Conservation (phyloP, 2,797 vertebrate genomes). For the Syngnathus rostellatus region DNA sequence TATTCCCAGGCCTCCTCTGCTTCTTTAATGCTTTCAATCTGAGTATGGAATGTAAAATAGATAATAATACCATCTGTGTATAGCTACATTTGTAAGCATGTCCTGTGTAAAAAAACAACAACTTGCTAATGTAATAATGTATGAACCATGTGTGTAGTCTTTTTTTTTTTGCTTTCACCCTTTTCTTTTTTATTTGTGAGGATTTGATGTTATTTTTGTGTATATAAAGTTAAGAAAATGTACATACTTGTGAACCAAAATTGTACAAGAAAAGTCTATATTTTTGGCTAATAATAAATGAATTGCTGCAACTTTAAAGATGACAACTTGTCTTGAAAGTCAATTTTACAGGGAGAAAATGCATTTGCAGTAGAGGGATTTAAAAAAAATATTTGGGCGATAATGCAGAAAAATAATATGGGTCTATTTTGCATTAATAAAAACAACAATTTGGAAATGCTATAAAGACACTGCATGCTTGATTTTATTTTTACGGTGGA, state of each 20-base stretch:
- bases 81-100: conserved; percentile 95
- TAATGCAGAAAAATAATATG: conserved; percentile 61
- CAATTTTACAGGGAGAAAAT: conserved; percentile 57
- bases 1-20: conserved; percentile 13
- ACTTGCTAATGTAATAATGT: conserved; percentile 81
- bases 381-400: conserved; percentile 64
- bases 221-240: conserved; percentile 96
- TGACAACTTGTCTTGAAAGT: conserved; percentile 20
- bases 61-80: conserved; percentile 80
- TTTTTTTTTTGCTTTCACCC: conserved; percentile 71
- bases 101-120: conserved; percentile 79
- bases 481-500: conserved; percentile 39
- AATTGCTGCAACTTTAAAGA: conserved; percentile 90
- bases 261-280: conserved; percentile 99
- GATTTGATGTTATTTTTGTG: conserved; percentile 80
- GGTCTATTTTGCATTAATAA: conserved; percentile 65
- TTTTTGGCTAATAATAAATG: conserved; percentile 99
- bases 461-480: conserved; percentile 34
- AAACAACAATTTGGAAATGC: conserved; percentile 53
- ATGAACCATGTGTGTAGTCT: conserved; percentile 75
- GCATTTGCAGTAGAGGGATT: conserved; percentile 61
- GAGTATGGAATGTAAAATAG: conserved; percentile 87
- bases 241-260: conserved; percentile 99
- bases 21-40: conserved; percentile 49
- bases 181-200: conserved; percentile 71